Evolutionary conservation across 2,888 invertebrate genomes (phyloP), one percentile per base, ranked within the genome.

Genomic region (Pteria penguin): DNA sequence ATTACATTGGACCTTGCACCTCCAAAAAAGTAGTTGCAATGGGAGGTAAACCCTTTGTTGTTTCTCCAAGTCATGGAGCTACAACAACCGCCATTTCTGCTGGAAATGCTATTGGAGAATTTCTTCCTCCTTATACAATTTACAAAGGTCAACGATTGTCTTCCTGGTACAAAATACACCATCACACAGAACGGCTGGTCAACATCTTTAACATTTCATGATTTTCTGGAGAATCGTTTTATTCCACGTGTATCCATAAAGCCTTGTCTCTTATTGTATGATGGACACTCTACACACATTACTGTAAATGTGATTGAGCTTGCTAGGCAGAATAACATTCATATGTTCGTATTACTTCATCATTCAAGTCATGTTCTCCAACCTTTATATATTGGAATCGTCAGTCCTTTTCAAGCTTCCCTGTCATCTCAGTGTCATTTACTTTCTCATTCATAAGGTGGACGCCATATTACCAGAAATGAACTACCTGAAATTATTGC

Each of bases 1-100:
- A 60, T 60, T 24, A 60, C 27, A 26, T 26, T 60, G 8, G 60
- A 60, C 11, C 60, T 18, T 4, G 11, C 60, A 5, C 60, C 18
- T 24, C 60, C 60, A 18, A 60, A 60, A 60, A 24, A 60, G 60
- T 60, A 18, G 27, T 26, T 45, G 45, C 45, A 11, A 60, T n/a
- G 26, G 60, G 60, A 5, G 24, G 26, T 1, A 60, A 60, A 11
- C 60, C 60, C 1, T 24, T 60, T 60, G 60, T 26, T 24, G 1
- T 60, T 24, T 24, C 27, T 60, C 22, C n/a, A 18, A 26, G 0
- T 60, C 11, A 5, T 24, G 27, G 22, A 5, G 27, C 60, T 8
- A 60, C 60, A 60, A 60, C 22, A 26, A 60, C 18, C 18, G 27
- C 26, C 24, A 18, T 60, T 60, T n/a, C 27, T 22, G 60, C 18